Conservation (phyloP, 2,113 vertebrate species). For the Chrysemys picta region DNA sequence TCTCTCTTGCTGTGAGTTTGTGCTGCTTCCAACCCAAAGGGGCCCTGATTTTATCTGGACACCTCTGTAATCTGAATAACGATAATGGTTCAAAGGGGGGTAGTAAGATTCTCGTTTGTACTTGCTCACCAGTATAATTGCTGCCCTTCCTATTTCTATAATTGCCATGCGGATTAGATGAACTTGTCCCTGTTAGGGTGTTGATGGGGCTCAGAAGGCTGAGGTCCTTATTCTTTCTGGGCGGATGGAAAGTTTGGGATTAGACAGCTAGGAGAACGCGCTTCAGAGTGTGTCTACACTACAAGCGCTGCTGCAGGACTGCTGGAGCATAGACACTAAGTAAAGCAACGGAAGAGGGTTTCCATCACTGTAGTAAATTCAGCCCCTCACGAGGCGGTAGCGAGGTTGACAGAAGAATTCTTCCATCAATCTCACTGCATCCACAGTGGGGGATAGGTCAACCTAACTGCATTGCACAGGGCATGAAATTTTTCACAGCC, state of each 20-base stretch:
- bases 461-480: not conserved
- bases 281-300: not conserved
- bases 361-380: not conserved
- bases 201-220: no score
- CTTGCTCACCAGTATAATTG: no score
- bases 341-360: not conserved
- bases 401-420: not conserved
- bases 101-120: no score
- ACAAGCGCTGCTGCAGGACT: no score
- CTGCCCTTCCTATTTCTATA: no score
- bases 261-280: not conserved
- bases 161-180: no score
- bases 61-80: no score
- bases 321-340: not conserved
- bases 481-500: not conserved
- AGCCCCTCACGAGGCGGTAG: not conserved
- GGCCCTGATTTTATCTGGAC: no score
- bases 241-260: not conserved
- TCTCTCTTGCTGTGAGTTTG: no score
- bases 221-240: not conserved
- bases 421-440: not conserved
- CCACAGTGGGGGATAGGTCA: not conserved
- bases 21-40: no score
- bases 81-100: no score
- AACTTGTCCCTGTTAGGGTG: no score